phyloP scores from a whole-genome alignment of 2,113 vertebrate species.

The Gadus macrocephalus region DNA sequence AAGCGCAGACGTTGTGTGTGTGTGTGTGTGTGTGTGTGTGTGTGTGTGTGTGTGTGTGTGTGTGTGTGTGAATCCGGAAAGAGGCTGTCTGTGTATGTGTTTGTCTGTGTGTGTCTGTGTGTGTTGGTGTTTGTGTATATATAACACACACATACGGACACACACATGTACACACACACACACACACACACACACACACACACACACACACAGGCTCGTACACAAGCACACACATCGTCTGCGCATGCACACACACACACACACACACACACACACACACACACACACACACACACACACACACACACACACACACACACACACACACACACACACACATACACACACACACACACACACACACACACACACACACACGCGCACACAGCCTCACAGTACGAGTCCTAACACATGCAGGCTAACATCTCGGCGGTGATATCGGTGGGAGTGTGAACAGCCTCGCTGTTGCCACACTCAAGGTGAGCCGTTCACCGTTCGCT shows the following conservation, averaged over 20 bases:
- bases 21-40: conserved; percentile 14
- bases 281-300: conserved; percentile 7
- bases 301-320: conserved; percentile 7
- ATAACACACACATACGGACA: too few species aligned
- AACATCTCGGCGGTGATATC: background rate
- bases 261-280: conserved; percentile 7
- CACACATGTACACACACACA: too few species aligned
- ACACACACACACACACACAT: conserved; percentile 5
- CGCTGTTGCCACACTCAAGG: conserved; percentile 17
- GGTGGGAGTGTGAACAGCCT: background rate
- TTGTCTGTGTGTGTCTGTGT: conserved; percentile 16
- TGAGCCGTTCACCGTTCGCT: conserved; percentile 27
- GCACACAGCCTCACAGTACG: conserved; percentile 1
- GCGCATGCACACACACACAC: background rate
- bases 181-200: background rate
- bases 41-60: conserved; percentile 1
- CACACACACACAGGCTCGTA: background rate
- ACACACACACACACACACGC: conserved; percentile 9
- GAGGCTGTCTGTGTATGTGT: conserved; percentile 14
- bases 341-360: conserved; percentile 13
- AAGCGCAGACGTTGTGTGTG: conserved; percentile 33
- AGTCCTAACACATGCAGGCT: conserved; percentile 27
- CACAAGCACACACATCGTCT: background rate
- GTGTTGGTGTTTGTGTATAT: too few species aligned
- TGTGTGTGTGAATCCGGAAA: conserved; percentile 3